A percentile compares a stretch with the other conserved stretches of the same genome.
Conservation (phyloP, 2,797 vertebrate species). For the Carduelis carduelis region DNA sequence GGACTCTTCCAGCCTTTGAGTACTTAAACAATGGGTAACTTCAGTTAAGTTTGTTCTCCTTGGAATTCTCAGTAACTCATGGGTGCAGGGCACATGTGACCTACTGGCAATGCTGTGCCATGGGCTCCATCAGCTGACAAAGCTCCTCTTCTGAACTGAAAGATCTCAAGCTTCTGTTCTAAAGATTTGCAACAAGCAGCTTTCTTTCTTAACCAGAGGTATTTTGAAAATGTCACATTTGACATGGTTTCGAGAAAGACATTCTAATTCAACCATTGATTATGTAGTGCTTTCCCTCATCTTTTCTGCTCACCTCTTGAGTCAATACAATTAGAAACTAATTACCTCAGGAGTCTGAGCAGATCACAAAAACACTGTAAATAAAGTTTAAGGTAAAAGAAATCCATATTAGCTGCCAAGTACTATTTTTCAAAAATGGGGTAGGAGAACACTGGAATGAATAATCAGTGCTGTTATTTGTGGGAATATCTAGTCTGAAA, state of each 20-base stretch:
- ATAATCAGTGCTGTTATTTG: neutral
- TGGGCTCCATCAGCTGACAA: neutral
- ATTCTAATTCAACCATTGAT: neutral
- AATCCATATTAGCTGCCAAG: neutral
- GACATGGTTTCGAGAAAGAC: neutral
- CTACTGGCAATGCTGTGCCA: neutral
- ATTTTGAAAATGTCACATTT: neutral
- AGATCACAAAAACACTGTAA: neutral
- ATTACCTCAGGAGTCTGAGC: neutral
- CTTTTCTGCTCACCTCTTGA: neutral
- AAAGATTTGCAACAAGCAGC: neutral
- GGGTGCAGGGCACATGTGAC: neutral
- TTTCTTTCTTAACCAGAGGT: neutral
- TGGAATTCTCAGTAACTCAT: neutral
- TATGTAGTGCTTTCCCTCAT: neutral
- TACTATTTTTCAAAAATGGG: neutral
- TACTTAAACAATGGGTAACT: neutral
- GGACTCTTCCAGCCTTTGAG: neutral
- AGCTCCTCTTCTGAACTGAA: neutral
- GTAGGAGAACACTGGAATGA: neutral
- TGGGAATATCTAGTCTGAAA: neutral
- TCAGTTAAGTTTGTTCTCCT: neutral
- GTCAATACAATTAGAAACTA: neutral
- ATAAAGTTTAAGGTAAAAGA: neutral
- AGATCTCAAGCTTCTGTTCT: neutral